phyloP scores from a whole-genome alignment of 2,888 invertebrate species.

The Tipula confusa region DNA sequence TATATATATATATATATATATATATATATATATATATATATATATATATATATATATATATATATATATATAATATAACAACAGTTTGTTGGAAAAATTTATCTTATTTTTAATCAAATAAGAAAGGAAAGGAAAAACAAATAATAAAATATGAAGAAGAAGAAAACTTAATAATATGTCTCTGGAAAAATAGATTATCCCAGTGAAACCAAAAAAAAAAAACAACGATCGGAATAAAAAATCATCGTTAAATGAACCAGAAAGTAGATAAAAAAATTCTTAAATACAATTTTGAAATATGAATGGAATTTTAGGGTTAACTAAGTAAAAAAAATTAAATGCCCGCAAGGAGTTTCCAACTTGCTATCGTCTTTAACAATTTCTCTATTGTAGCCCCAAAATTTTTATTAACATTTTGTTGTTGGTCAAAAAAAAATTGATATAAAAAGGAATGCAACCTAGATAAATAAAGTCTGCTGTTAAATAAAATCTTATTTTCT shows the following conservation, averaged over 20 bases:
- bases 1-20: no score
- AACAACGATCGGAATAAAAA: not conserved
- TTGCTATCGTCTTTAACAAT: not conserved
- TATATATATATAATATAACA: no score
- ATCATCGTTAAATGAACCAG: constrained; percentile 20
- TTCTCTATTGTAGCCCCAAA: not conserved
- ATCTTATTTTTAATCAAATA: constrained; percentile 25
- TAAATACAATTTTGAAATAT: not conserved
- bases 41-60: no score
- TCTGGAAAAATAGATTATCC: constrained; percentile 20
- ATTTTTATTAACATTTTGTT: constrained; percentile 4
- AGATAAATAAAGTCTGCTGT: not conserved
- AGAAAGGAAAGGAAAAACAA: constrained; percentile 12
- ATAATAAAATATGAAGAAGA: not conserved
- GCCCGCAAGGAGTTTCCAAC: not conserved
- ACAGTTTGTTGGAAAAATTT: constrained; percentile 12
- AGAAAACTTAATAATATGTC: constrained; percentile 25
- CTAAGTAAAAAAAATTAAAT: not conserved
- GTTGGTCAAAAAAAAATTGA: not conserved
- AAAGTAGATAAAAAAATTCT: constrained; percentile 8
- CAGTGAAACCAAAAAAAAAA: not conserved
- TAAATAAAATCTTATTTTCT: not conserved
- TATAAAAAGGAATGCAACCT: not conserved
- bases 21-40: no score
- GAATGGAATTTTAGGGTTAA: constrained; percentile 25